A percentile compares a stretch with the other conserved stretches of the same genome.
Conservation (phyloP, 2,113 vertebrate genomes). For the Coracopsis vasa region DNA sequence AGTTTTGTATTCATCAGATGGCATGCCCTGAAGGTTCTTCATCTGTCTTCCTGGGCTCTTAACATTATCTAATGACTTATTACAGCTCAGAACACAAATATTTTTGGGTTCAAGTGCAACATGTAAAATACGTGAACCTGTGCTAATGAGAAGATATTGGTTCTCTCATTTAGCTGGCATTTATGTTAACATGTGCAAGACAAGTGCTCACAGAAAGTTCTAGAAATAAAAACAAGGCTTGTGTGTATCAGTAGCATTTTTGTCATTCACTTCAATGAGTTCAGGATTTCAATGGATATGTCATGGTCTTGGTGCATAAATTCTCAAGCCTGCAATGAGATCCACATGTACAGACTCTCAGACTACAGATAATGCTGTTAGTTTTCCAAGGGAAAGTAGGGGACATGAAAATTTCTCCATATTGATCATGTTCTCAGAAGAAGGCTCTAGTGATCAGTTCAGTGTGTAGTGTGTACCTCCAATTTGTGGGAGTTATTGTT, state of each 20-base stretch:
- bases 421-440: not conserved
- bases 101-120: not conserved
- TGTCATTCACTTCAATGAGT: not conserved
- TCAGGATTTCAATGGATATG: not conserved
- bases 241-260: not conserved
- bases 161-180: not conserved
- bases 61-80: constrained; percentile 37
- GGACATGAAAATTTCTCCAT: not conserved
- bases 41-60: constrained; percentile 46
- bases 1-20: constrained; percentile 9
- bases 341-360: not conserved
- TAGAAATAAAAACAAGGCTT: not conserved
- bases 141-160: not conserved
- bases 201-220: not conserved
- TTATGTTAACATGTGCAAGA: not conserved
- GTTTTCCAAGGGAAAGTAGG: not conserved
- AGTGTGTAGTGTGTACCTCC: not conserved
- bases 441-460: not conserved
- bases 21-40: not conserved
- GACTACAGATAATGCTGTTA: not conserved
- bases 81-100: not conserved
- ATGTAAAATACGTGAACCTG: constrained; percentile 1
- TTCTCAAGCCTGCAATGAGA: not conserved
- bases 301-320: not conserved
- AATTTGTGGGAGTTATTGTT: not conserved